Conservation (phyloP, 2,113 vertebrate genomes). For the Sula dactylatra region DNA sequence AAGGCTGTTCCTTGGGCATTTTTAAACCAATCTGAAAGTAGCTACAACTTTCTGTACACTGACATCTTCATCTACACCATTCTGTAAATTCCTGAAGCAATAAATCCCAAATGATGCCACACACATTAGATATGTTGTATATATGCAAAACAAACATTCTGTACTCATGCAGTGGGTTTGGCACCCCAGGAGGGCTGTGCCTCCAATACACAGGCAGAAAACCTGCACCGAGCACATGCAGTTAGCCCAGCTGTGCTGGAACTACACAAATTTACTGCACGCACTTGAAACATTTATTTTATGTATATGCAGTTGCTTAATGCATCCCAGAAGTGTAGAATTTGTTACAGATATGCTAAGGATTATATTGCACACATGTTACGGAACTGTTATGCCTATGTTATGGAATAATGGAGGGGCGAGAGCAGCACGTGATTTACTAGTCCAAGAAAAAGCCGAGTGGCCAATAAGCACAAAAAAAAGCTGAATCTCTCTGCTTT, state of each 20-base stretch:
- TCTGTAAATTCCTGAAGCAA: background rate
- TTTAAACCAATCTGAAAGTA: background rate
- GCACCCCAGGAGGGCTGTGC: background rate
- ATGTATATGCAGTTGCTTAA: background rate
- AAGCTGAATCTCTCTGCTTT: background rate
- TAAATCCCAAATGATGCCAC: background rate
- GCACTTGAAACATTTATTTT: background rate
- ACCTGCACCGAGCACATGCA: background rate
- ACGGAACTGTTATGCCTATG: background rate
- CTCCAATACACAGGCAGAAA: background rate
- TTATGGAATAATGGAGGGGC: background rate
- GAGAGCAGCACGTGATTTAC: background rate
- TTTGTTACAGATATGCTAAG: background rate
- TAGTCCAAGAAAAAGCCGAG: background rate
- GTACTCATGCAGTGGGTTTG: accelerated
- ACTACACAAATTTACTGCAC: background rate
- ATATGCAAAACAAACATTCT: background rate
- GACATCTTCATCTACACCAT: background rate
- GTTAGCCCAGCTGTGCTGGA: background rate
- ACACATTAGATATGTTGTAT: background rate
- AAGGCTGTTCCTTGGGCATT: background rate
- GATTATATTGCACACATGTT: background rate
- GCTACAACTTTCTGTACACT: background rate
- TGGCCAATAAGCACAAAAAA: background rate
- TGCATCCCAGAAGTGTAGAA: background rate